Conservation (phyloP, 53 echinoderm and acorn worm species). For the Holothuria scabra region DNA sequence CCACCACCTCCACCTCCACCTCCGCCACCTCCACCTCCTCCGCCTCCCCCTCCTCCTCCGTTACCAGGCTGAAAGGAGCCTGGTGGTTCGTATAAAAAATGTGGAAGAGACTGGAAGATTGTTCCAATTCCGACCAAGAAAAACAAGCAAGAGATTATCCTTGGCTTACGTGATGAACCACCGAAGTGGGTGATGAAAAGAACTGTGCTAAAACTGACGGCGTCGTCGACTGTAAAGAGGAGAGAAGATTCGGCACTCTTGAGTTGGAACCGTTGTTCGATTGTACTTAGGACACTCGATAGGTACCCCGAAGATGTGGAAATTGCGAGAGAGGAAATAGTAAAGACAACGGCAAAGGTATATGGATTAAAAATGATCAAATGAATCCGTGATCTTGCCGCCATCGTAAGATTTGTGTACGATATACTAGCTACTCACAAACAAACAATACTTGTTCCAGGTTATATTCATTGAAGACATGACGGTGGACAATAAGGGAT, state of each 20-base stretch:
- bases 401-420: too few species aligned
- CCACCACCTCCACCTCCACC: not conserved
- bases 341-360: constrained; percentile 13
- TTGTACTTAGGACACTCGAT: constrained; percentile 17
- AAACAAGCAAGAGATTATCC: not conserved
- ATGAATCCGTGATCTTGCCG: too few species aligned
- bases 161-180: not conserved
- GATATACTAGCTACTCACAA: too few species aligned
- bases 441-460: too few species aligned
- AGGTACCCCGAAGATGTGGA: constrained; percentile 31
- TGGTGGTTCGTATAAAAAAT: constrained; percentile 19
- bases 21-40: not conserved
- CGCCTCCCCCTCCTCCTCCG: not conserved
- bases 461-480: too few species aligned
- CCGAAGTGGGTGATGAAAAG: constrained; percentile 34
- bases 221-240: constrained; percentile 29
- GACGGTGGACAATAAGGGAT: too few species aligned
- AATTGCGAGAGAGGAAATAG: constrained; percentile 1
- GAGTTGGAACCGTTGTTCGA: constrained; percentile 36
- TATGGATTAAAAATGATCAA: constrained; percentile 1
- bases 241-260: constrained; percentile 24
- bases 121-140: constrained; percentile 13
- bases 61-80: not conserved
- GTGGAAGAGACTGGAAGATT: constrained; percentile 10
- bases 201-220: constrained; percentile 10